phyloP scores from a whole-genome alignment of 2,888 invertebrate species.

The Sesamia inferens region DNA sequence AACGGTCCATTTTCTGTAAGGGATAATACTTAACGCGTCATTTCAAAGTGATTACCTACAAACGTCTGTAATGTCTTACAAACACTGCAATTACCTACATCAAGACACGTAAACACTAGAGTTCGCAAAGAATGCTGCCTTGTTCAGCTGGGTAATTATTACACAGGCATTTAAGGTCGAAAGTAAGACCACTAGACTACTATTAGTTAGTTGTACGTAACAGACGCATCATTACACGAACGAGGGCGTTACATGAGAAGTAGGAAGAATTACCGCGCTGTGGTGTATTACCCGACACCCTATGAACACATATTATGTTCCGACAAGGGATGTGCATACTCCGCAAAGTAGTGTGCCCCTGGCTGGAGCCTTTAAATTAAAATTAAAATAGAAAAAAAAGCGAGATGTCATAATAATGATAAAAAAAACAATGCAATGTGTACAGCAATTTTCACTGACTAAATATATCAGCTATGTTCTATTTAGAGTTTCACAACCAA shows the following conservation, averaged over 20 bases:
- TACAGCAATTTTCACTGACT: not conserved
- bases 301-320: slow-evolving; percentile 54
- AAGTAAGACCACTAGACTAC: slow-evolving; percentile 57
- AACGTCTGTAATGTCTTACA: not conserved
- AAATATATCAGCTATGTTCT: not conserved
- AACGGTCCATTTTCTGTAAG: not conserved
- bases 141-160: slow-evolving; percentile 47
- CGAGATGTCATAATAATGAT: no score
- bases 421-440: no score
- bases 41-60: slow-evolving; percentile 1
- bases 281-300: slow-evolving; percentile 64
- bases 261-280: slow-evolving; percentile 73
- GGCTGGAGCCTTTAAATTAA: no score
- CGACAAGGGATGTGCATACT: slow-evolving; percentile 28
- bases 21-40: not conserved
- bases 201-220: slow-evolving; percentile 62
- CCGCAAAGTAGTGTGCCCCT: not conserved
- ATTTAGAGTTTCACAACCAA: not conserved
- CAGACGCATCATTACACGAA: slow-evolving; percentile 68
- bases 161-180: slow-evolving; percentile 48
- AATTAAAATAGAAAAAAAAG: no score
- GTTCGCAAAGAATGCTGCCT: slow-evolving; percentile 32
- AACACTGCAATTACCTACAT: slow-evolving; percentile 19
- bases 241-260: slow-evolving; percentile 72
- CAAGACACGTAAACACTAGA: slow-evolving; percentile 14